phyloP scores from a whole-genome alignment of 2,888 invertebrate species.

The Autographa pulchrina region DNA sequence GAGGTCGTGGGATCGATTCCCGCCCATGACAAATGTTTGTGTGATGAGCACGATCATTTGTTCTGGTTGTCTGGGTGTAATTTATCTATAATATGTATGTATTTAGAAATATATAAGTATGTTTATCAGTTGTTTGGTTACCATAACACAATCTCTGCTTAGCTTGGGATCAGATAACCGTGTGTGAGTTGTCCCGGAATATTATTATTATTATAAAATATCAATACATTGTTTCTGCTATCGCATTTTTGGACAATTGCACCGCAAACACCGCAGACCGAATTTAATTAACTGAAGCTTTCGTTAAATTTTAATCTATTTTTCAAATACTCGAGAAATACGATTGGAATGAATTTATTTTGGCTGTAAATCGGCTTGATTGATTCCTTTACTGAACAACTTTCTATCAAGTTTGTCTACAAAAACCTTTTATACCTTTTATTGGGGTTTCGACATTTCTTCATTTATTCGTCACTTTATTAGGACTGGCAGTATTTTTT shows the following conservation, averaged over 20 bases:
- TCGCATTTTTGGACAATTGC: constrained; percentile 15
- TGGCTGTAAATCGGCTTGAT: not conserved
- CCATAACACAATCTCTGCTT: no score
- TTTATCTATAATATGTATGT: no score
- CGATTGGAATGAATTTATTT: not conserved
- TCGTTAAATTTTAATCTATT: constrained; percentile 29
- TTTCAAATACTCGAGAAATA: constrained; percentile 14
- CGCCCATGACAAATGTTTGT: no score
- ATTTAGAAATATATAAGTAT: no score
- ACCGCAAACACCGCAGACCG: constrained; percentile 14
- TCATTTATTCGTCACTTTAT: not conserved
- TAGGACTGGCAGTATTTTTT: not conserved
- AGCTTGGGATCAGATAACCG: no score
- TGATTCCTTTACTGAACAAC: not conserved
- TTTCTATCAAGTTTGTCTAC: not conserved
- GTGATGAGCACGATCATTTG: no score
- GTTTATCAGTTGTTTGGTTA: no score
- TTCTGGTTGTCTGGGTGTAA: no score
- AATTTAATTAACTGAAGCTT: constrained; percentile 38
- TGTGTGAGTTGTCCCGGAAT: no score
- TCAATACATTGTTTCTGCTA: constrained; percentile 10
- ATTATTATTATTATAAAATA: no score
- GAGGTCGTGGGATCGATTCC: no score
- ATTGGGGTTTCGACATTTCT: not conserved
- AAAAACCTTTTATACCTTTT: not conserved